Evolutionary conservation across 1,140 invertebrate species (phyloP).

Genomic region (Bradysia coprophila): DNA sequence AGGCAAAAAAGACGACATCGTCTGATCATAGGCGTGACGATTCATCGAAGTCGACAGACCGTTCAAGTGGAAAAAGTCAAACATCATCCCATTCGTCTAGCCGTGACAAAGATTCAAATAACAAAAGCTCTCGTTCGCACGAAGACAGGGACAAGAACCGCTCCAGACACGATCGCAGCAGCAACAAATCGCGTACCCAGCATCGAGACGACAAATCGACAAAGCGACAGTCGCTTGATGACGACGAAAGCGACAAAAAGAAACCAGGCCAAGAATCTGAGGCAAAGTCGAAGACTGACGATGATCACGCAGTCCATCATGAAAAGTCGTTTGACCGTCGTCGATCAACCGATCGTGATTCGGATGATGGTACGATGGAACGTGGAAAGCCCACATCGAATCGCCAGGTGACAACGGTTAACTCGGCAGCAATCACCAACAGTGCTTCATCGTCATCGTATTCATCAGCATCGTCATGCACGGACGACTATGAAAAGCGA

Average conservation of each 20-base stretch:
- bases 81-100: background rate
- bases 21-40: background rate
- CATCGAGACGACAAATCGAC: constrained; percentile 19
- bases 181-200: background rate
- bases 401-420: constrained; percentile 4
- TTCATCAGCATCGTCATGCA: constrained; percentile 6
- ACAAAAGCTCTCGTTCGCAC: constrained; percentile 7
- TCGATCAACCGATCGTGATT: constrained; percentile 34
- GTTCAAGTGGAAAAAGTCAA: background rate
- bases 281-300: constrained; percentile 9
- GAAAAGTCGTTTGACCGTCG: constrained; percentile 16
- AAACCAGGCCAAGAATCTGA: constrained; percentile 7
- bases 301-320: constrained; percentile 26
- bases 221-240: constrained; percentile 13
- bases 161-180: too few species aligned
- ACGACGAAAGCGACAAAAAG: background rate
- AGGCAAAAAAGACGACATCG: background rate
- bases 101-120: constrained; percentile 5
- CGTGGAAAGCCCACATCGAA: constrained; percentile 7
- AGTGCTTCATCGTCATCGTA: constrained; percentile 6
- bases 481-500: background rate
- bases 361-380: constrained; percentile 32
- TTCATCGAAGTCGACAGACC: background rate
- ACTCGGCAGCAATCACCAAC: constrained; percentile 4
- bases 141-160: constrained; percentile 1